These are phyloP conservation scores for Entomyzon cyanotis DNA, from an alignment of 2,113 vertebrate genomes.

Conservation along the genomic window DNA sequence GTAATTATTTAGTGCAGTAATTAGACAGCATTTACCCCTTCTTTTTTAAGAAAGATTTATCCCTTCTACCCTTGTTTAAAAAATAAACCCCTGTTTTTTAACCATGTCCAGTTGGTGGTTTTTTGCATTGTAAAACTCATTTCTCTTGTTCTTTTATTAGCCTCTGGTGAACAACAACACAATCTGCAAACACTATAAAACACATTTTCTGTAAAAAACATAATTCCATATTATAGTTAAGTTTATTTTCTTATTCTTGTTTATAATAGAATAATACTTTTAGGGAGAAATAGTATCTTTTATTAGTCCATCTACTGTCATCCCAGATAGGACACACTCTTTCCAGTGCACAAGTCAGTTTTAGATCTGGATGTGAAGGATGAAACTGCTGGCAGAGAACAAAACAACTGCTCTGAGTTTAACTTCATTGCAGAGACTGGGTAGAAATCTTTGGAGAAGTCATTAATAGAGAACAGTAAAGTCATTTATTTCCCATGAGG, in stretches of 20 bases:
- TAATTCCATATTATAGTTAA: neutral
- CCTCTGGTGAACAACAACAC: neutral
- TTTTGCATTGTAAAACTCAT: neutral
- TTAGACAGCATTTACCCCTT: neutral
- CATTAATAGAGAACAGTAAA: neutral
- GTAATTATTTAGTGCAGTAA: neutral
- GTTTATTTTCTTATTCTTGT: neutral
- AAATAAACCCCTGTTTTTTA: neutral
- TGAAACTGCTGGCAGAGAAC: neutral
- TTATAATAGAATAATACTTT: neutral
- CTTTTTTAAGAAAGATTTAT: no score
- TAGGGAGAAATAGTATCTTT: neutral
- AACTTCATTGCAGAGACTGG: neutral
- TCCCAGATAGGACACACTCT: neutral
- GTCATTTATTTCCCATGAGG: neutral
- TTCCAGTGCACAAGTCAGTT: neutral
- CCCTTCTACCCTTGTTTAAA: no score
- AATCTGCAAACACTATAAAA: neutral
- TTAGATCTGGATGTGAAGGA: neutral
- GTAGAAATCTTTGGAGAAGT: neutral
- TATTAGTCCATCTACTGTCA: neutral
- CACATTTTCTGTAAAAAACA: neutral
- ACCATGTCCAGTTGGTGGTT: neutral
- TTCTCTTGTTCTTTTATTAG: neutral
- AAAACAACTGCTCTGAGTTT: neutral